Evolutionary conservation across 2,113 vertebrate genomes (phyloP).

Genomic region (Ailurus styani): DNA sequence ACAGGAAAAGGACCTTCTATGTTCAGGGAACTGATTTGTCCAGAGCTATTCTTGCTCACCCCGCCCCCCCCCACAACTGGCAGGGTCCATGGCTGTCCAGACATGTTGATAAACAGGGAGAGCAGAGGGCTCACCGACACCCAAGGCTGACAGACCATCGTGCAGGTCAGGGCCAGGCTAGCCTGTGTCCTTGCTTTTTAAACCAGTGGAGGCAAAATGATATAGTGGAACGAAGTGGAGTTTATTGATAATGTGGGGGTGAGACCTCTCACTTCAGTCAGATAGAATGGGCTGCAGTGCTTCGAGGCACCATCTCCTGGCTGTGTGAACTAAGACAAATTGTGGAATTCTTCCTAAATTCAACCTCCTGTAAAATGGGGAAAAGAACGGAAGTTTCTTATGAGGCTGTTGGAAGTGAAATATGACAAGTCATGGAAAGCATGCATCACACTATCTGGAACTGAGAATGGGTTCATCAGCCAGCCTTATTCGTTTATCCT

Average conservation of each 20-base stretch:
- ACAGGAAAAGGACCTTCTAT: not conserved
- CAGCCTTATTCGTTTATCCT: not conserved
- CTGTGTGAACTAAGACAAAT: not conserved
- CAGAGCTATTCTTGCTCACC: not conserved
- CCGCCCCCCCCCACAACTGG: too few species aligned
- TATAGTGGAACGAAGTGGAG: not conserved
- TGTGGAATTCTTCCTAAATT: not conserved
- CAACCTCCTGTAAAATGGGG: not conserved
- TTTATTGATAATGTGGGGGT: not conserved
- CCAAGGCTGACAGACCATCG: fast-evolving
- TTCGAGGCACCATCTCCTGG: not conserved
- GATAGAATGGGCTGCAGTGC: not conserved
- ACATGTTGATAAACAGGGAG: not conserved
- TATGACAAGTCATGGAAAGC: not conserved
- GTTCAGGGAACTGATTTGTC: not conserved
- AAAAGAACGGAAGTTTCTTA: not conserved
- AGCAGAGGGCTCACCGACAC: not conserved
- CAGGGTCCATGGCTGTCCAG: not conserved
- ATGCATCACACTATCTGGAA: not conserved
- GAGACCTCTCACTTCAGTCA: not conserved
- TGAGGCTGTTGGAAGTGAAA: not conserved
- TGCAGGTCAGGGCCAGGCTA: not conserved
- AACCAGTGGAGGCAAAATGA: not conserved
- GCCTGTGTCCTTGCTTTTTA: not conserved
- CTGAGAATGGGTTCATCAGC: not conserved